phyloP scores from a whole-genome alignment of 2,113 vertebrate species.

The Phainopepla nitens region DNA sequence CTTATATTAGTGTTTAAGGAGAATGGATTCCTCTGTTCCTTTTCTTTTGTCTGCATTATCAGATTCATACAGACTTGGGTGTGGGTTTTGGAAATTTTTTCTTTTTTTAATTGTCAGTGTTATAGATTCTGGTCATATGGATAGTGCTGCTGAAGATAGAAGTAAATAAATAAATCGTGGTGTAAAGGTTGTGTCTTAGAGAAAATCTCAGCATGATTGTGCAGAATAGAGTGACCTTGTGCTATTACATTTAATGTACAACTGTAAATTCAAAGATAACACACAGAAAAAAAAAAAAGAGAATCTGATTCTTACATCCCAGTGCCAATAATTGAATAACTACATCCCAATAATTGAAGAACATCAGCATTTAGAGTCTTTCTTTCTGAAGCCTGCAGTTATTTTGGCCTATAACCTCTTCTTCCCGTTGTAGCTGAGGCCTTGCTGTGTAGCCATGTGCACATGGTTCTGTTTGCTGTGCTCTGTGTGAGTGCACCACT shows the following conservation, averaged over 20 bases:
- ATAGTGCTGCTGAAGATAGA: not conserved
- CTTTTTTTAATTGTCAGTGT: not conserved
- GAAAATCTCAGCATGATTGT: not conserved
- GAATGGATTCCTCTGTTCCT: not conserved
- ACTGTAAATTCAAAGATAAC: not conserved
- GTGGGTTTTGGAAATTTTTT: not conserved
- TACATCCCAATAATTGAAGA: not conserved
- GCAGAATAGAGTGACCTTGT: not conserved
- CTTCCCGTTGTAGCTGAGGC: not conserved
- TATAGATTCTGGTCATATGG: not conserved
- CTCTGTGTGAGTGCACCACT: not conserved
- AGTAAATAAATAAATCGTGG: not conserved
- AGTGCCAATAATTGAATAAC: not conserved
- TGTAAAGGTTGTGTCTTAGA: not conserved
- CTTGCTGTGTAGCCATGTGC: rapidly evolving
- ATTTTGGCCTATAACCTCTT: not conserved
- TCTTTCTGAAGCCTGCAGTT: not conserved
- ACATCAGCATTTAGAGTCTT: not conserved
- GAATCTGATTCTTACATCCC: not conserved
- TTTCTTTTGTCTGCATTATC: not conserved
- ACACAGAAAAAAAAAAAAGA: not conserved
- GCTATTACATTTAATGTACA: not conserved
- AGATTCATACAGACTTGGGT: not conserved
- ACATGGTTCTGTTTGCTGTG: not conserved
- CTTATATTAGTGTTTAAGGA: not conserved